Conservation (phyloP, 2,797 vertebrate genomes). For the Melopsittacus undulatus region DNA sequence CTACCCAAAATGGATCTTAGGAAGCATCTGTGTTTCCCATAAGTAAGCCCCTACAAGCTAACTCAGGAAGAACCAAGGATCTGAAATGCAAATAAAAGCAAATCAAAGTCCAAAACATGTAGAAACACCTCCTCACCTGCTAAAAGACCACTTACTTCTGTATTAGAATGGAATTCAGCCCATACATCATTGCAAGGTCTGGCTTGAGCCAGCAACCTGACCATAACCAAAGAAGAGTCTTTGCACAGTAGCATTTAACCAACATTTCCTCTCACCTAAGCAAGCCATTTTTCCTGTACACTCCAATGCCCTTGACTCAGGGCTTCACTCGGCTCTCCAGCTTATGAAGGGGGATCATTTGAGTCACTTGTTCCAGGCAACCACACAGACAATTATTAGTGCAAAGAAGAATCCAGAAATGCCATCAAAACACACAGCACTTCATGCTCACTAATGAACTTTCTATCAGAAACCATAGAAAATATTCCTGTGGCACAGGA, state of each 20-base stretch:
- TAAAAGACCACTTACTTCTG: neutral
- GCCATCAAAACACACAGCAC: neutral
- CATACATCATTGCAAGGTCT: neutral
- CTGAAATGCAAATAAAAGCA: neutral
- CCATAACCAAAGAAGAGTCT: neutral
- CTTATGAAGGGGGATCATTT: neutral
- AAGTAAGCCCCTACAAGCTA: neutral
- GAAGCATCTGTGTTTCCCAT: neutral
- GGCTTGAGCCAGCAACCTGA: neutral
- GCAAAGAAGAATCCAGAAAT: neutral
- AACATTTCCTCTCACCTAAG: neutral
- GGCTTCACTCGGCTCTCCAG: neutral
- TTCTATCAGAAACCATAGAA: neutral
- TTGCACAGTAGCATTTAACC: neutral
- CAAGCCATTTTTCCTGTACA: neutral
- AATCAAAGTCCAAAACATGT: neutral
- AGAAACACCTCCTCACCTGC: neutral
- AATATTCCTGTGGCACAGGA: neutral
- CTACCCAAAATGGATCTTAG: neutral
- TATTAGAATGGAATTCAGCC: neutral
- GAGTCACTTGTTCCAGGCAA: neutral
- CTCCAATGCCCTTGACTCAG: neutral
- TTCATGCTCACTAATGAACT: neutral
- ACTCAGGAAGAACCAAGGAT: neutral
- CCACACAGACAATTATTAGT: neutral